Evolutionary conservation across 2,797 vertebrate genomes (phyloP).

Genomic region (Pseudochaenichthys georgianus): DNA sequence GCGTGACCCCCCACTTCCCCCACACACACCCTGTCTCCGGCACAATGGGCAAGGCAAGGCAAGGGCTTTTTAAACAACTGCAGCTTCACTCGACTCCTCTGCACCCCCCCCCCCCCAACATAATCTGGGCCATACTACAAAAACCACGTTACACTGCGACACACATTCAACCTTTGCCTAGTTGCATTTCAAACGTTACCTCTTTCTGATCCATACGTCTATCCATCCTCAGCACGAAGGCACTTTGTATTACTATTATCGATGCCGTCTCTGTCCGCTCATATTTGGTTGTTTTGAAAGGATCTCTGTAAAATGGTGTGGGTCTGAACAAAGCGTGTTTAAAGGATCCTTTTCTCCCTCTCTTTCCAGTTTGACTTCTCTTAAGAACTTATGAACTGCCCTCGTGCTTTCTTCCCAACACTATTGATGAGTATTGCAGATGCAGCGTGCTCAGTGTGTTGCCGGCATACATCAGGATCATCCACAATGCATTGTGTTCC

Average conservation of each 20-base stretch:
- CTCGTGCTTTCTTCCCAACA: too few species aligned
- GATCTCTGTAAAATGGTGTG: too few species aligned
- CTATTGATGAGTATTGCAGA: constrained; percentile 25
- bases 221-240: too few species aligned
- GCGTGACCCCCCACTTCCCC: constrained; percentile 75
- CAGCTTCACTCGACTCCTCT: constrained; percentile 67
- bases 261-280: too few species aligned
- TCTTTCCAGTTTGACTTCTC: neutral
- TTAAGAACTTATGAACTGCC: too few species aligned
- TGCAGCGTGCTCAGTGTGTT: constrained; percentile 42
- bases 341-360: too few species aligned
- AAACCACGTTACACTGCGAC: constrained; percentile 56
- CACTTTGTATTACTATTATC: too few species aligned
- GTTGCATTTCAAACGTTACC: too few species aligned
- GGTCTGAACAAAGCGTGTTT: too few species aligned
- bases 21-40: constrained; percentile 70
- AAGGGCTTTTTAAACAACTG: constrained; percentile 87
- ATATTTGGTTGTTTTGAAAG: too few species aligned
- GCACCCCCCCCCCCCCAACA: constrained; percentile 44
- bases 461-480: constrained; percentile 56
- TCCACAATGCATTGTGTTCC: constrained; percentile 35
- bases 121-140: too few species aligned
- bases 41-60: constrained; percentile 83
- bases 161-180: constrained; percentile 36
- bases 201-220: too few species aligned